Percentiles rank a stretch among this genome's conserved stretches.
phyloP scores from a whole-genome alignment of 2,113 vertebrate species.

The Vulpes vulpes region DNA sequence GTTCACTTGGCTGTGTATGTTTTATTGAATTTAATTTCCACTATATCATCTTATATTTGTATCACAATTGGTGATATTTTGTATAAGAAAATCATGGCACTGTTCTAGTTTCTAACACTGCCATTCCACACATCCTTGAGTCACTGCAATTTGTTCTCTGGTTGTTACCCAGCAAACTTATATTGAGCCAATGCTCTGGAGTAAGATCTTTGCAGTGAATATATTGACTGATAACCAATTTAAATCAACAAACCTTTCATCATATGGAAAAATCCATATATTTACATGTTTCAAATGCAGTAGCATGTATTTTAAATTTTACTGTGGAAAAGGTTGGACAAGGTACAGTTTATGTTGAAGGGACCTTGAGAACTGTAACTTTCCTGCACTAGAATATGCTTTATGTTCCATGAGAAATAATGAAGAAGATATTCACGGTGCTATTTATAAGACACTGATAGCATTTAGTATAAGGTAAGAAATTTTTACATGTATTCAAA shows the following conservation, averaged over 20 bases:
- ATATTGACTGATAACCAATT: not conserved
- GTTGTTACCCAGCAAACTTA: not conserved
- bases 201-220: not conserved
- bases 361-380: not conserved
- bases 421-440: not conserved
- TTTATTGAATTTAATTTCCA: constrained; percentile 32
- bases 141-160: not conserved
- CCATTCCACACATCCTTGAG: not conserved
- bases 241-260: not conserved
- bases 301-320: not conserved
- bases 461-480: not conserved
- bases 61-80: not conserved
- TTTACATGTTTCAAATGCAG: not conserved
- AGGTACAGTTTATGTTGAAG: constrained; percentile 10
- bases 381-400: not conserved
- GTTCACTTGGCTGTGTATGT: not conserved
- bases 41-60: not conserved
- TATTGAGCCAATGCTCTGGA: not conserved
- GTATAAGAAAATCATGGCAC: not conserved
- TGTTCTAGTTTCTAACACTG: not conserved
- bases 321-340: not conserved
- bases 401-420: not conserved
- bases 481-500: not conserved
- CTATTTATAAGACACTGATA: not conserved
- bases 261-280: not conserved